Conservation (phyloP, 1,140 invertebrate species). For the Drosophila repleta region DNA sequence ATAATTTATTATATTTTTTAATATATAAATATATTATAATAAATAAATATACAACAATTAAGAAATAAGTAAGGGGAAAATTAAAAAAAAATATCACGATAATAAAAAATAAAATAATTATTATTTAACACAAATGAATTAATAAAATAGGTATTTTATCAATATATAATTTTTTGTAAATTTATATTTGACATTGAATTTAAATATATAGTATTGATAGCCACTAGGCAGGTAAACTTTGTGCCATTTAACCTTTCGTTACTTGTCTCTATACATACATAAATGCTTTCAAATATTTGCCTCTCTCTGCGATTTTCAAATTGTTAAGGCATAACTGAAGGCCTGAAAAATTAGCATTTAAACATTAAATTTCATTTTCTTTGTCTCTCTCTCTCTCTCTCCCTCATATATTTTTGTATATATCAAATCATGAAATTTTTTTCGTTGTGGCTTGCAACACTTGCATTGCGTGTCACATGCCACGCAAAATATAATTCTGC, state of each 20-base stretch:
- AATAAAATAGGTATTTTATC: too few relatives aligned
- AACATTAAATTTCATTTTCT: neutral
- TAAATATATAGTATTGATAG: too few relatives aligned
- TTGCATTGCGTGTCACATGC: constrained; percentile 8
- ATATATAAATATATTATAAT: too few relatives aligned
- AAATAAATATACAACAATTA: too few relatives aligned
- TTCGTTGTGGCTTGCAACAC: constrained; percentile 3
- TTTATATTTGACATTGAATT: too few relatives aligned
- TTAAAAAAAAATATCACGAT: too few relatives aligned
- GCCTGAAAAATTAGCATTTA: neutral
- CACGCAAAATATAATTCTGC: constrained; percentile 20
- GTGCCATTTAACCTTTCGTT: neutral
- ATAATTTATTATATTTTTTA: too few relatives aligned
- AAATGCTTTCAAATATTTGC: neutral
- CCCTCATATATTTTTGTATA: neutral
- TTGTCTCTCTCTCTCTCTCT: neutral
- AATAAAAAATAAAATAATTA: too few relatives aligned
- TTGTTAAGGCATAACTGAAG: neutral
- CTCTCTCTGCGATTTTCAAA: neutral
- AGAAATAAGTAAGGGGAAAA: too few relatives aligned
- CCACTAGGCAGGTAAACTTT: too few relatives aligned
- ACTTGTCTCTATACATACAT: neutral
- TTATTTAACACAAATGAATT: too few relatives aligned
- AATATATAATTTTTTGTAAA: too few relatives aligned
- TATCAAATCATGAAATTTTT: neutral